Base-by-base conservation (phyloP, 1,140 invertebrate species). In the Vanessa tameamea region DNA sequence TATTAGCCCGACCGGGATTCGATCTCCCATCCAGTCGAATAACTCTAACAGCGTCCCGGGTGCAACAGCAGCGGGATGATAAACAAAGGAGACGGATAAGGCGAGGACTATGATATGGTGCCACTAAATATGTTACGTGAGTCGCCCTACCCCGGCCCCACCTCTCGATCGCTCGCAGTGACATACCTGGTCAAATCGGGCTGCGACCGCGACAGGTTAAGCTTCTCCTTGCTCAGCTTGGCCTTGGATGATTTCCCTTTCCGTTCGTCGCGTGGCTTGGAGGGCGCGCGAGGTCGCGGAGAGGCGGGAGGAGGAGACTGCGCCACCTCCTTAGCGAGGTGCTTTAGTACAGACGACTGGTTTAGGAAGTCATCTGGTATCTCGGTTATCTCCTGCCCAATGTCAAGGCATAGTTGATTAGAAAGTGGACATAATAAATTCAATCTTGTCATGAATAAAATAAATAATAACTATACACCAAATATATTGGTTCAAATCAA, bases 311-410 rank as follows among this genome's bases (percentile, higher is more conserved):
- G 87, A 13, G 94, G 93, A 55, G 93, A 93, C 77, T 93, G 93
- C 7, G 94, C 96, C 9, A 97, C 96, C 90, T 97, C 96, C 90
- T 97, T 97, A 2, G 96, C 96, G 67, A 97, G 93, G 91, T 97
- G 97, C 91, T 98, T 98, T 76, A 98, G 87, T n/a, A 97, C 96
- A 84, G 96, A 94, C 15, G 96, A 97, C 80, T 97, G 96, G 88
- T 95, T 96, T 3, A 97, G 93, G 86, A 97, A 97, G 92, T 97
- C 96, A 84, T 97, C 96, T 16, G 97, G 96, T 83, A 97, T 97
- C 86, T 97, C 96, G 1, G 95, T 97, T 77, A 97, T 96, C 93
- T 97, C 96, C 90, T 96, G 37, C 37, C 37, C 6, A 11, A 43
- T 9, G 9, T 11, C 7, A 43, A 43, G 7, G 1, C 9, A 37